phyloP scores from a whole-genome alignment of 2,113 vertebrate genomes.

The Xiphophorus maculatus region DNA sequence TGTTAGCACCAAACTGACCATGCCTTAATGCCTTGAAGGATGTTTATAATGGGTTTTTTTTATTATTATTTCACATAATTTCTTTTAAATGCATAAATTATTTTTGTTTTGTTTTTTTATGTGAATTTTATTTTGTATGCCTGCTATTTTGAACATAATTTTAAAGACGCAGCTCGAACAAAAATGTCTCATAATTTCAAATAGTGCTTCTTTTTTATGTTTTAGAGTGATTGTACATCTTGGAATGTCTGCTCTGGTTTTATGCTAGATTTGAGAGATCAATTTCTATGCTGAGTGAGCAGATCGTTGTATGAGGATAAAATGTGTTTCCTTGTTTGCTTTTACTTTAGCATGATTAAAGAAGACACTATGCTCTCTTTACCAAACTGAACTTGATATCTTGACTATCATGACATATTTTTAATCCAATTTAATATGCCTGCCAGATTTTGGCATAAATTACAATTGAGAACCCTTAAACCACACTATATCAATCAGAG shows the following conservation, averaged over 20 bases:
- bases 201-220: slow-evolving; percentile 35
- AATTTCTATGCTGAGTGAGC: slow-evolving; percentile 7
- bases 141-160: slow-evolving; percentile 41
- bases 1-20: slow-evolving; percentile 20
- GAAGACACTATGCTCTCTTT: background rate
- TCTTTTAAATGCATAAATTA: slow-evolving; percentile 52
- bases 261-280: slow-evolving; percentile 55
- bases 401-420: background rate
- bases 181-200: slow-evolving; percentile 31
- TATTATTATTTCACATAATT: slow-evolving; percentile 35
- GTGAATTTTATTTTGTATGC: slow-evolving; percentile 35
- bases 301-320: slow-evolving; percentile 46
- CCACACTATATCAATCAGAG: background rate
- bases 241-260: slow-evolving; percentile 48
- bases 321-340: slow-evolving; percentile 28
- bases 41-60: slow-evolving; percentile 51
- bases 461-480: too few species aligned
- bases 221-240: slow-evolving; percentile 36
- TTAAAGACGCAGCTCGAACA: slow-evolving; percentile 23
- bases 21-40: slow-evolving; percentile 38
- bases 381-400: background rate
- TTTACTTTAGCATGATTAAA: background rate
- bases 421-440: too few species aligned
- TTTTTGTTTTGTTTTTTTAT: slow-evolving; percentile 57
- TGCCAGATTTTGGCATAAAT: too few species aligned